Base-by-base conservation (phyloP, 2,888 invertebrate genomes). In the Philaethria dido region DNA sequence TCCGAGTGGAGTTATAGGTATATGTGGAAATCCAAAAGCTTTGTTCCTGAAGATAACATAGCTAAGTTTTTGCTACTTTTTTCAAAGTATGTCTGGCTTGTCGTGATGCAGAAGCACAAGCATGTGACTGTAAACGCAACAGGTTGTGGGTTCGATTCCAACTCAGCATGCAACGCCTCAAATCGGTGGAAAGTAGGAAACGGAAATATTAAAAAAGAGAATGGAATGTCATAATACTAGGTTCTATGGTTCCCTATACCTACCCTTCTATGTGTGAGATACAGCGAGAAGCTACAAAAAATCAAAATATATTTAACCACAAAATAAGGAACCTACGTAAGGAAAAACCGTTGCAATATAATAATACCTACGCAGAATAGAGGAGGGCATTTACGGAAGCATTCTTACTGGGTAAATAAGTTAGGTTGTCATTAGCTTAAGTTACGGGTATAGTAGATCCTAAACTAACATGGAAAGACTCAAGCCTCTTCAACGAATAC, bases 381-480 rank as follows among this genome's bases (percentile, higher is more conserved):
- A 48, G 36, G 57, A 61, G 61, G 57, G 59, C 57, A 66, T 67
- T 67, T 62, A 68, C 54, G 63, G 62, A 65, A 71, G 64, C 70
- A 70, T 68, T 62, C 62, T 54, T 62, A 52, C 61, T 61, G 67
- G 54, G 66, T 65, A 75, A 75, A 75, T 75, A 73, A 69, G 69
- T 72, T 68, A 69, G 64, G 67, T 69, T 69, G 67, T 72, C 72
- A 71, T 74, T 75, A 72, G 72, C 71, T 74, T 70, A 72, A 69
- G 72, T 73, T 69, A 66, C 68, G 45, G 71, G 69, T 62, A 64
- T 71, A 64, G 69, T 67, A 67, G 66, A 66, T 75, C 74, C 75
- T 76, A 76, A 76, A 74, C 73, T 64, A 75, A 77, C 75, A 76
- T 70, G 65, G 61, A 50, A 71, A 69, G 66, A 71, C 70, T 75